Base-by-base conservation (phyloP, 2,888 invertebrate genomes). In the Ochropleura plecta region DNA sequence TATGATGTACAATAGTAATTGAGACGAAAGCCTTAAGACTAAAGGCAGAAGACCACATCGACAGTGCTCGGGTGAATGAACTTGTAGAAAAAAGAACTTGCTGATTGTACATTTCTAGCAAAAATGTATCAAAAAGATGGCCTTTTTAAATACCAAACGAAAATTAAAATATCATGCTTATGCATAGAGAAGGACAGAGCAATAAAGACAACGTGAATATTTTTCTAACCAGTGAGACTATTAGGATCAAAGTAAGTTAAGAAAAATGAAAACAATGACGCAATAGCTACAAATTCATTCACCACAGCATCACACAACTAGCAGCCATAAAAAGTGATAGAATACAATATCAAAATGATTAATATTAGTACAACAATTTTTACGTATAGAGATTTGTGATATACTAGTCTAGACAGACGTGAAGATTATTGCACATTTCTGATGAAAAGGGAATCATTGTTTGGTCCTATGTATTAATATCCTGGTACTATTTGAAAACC, bases 21-120 rank as follows among this genome's bases (percentile, higher is more conserved):
- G 95, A 95, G 93, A 94, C 90, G 82, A 95, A 87, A 95, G 94
- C 94, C 93, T 94, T 93, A 92, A 67, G 81, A 81, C 92, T 92
- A 93, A 87, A 92, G 92, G 93, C 92, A 92, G 91, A 92, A 90
- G 88, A 91, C 90, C 89, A 89, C 88, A 88, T 86, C 74, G 83
- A 88, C 86, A 82, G 85, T 83, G 82, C 81, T 83, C 71, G 81
- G 84, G 85, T 84, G 82, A 87, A 85, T 87, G 77, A 88, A 87
- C 65, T 30, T 30, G 30, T 2, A 30, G 30, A 30, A 30, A 30
- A 30, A 30, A 30, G 30, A 30, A 30, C 30, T 78, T 85, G 84
- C 79, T 75, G 59, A 77, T 65, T 81, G n/a, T 70, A 59, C 12
- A 49, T 18, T 20, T 42, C n/a, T 51, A 79, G 55, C 68, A 60